Evolutionary conservation across 2,113 vertebrate species (phyloP).

Genomic region (Cairina moschata): DNA sequence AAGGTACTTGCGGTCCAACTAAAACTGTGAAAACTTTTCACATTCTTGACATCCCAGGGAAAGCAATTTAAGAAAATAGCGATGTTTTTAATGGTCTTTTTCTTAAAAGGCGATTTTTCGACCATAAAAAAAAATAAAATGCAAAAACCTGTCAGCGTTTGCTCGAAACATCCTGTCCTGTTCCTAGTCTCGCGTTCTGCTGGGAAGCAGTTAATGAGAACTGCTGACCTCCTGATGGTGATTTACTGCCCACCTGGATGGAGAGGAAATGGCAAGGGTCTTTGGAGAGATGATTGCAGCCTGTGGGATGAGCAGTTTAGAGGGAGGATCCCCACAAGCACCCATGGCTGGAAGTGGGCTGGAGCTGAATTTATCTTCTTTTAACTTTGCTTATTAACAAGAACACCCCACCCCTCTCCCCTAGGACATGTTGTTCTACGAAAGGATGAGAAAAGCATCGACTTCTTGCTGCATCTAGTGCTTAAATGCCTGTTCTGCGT

Average conservation of each 20-base stretch:
- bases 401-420: neutral
- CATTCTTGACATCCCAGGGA: neutral
- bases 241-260: neutral
- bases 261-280: neutral
- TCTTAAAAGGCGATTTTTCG: neutral
- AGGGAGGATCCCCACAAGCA: neutral
- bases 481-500: neutral
- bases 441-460: neutral
- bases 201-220: neutral
- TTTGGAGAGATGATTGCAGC: neutral
- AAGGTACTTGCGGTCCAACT: neutral
- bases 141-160: rapidly evolving
- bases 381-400: neutral
- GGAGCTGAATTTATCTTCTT: neutral
- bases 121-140: neutral
- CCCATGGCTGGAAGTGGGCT: neutral
- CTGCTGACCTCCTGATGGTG: neutral
- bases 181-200: rapidly evolving
- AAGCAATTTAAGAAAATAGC: neutral
- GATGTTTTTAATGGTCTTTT: neutral
- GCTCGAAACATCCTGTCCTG: neutral
- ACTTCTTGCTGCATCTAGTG: neutral
- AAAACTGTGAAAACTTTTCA: neutral
- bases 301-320: neutral
- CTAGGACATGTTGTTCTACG: neutral